Base-by-base conservation (phyloP, 2,888 invertebrate species). In the Prenolepis imparis region DNA sequence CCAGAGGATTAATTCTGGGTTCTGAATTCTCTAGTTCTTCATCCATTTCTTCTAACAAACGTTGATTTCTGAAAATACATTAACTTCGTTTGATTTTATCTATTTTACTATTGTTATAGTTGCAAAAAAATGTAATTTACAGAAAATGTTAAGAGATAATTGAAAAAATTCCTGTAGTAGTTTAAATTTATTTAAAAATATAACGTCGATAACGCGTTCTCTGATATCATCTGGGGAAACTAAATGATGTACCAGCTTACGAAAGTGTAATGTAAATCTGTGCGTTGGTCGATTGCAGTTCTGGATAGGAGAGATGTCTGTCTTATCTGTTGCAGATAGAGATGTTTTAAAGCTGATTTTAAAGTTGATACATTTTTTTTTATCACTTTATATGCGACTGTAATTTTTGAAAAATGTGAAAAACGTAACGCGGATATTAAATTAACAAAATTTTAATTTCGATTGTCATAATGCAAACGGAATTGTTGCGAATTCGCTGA, bases 1-100 rank as follows among this genome's bases (percentile, higher is more conserved):
- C 97, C 39, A 93, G 70, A 0, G 94, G 94, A 86, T 94, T 91
- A 63, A 94, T 93, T 89, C 97, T 95, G 0, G 96, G 96, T 93
- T 97, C 97, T 9, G 84, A 66, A 63, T 84, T 87, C 6, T 90
- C 91, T 3, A 85, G 72, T 28, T 90, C 89, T 18, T 91, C 28
- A 28, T 28, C 91, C 74, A 57, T n/a, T 36, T 91, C 90, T 21
- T 92, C 91, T 73, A 92, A 91, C 21, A 91, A 82, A 61, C 88
- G 90, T 52, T 91, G 88, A 70, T 88, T 92, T 0, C 85, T 85
- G 39, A 12, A 75, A 78, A 15, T 18, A 9, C 0, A 8, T 52
- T 52, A 32, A 28, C 12, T 39, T 48, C 5, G 2, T 32, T 32
- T n/a, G 1, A 75, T 36, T 61, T 48, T 28, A 24, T 68, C 9